phyloP scores from a whole-genome alignment of 2,888 invertebrate species.

The Lathronympha strigana region DNA sequence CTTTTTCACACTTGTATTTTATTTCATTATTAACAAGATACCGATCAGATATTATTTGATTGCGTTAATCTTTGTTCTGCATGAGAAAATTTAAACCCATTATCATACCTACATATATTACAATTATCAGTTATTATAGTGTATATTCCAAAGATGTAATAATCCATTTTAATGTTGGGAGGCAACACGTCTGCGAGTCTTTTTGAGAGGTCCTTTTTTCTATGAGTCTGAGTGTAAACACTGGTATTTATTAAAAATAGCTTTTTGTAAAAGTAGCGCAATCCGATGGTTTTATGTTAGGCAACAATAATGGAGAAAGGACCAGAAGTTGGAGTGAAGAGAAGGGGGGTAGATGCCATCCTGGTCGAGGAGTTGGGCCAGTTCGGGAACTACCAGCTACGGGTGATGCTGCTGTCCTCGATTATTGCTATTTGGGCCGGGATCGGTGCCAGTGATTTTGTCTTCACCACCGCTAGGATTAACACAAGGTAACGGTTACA shows the following conservation, averaged over 20 bases:
- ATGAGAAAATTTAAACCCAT: background rate
- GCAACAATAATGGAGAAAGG: background rate
- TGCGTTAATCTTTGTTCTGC: background rate
- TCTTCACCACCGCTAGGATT: slow-evolving; percentile 17
- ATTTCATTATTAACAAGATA: no score
- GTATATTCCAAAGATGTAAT: background rate
- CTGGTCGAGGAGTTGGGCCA: slow-evolving; percentile 11
- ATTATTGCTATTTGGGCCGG: background rate
- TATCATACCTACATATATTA: background rate
- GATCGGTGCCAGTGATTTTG: slow-evolving; percentile 7
- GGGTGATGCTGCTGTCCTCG: background rate
- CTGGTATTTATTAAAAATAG: no score
- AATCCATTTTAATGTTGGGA: background rate
- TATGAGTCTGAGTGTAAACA: no score
- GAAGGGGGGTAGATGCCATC: slow-evolving; percentile 5
- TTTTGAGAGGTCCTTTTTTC: no score
- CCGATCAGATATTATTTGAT: no score
- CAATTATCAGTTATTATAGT: background rate
- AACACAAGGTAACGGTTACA: slow-evolving; percentile 1
- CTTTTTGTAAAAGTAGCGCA: no score
- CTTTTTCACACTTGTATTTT: no score
- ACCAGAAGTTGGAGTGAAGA: background rate
- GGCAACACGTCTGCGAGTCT: no score
- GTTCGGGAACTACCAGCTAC: slow-evolving; percentile 7
- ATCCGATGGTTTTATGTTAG: background rate